Percentiles rank a stretch among this genome's conserved stretches.
Evolutionary conservation across 2,797 vertebrate species (phyloP).

Genomic region (Mastacembelus armatus): DNA sequence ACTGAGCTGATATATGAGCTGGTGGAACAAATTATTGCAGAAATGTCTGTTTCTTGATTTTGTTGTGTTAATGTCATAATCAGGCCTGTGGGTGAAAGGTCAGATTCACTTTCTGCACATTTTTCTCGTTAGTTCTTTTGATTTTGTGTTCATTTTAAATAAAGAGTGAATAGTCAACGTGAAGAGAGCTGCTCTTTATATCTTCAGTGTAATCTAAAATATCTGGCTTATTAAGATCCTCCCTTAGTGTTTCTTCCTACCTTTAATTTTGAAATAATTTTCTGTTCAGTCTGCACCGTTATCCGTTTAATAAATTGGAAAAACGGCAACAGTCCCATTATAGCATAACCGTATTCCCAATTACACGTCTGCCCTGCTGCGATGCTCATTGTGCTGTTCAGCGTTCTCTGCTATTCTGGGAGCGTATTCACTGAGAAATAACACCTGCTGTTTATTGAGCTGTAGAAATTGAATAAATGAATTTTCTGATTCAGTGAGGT

Average conservation of each 20-base stretch:
- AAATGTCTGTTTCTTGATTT: conserved; percentile 10
- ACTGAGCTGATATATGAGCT: neutral
- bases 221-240: neutral
- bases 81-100: neutral
- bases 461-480: conserved; percentile 45
- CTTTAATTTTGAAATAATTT: neutral
- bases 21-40: neutral
- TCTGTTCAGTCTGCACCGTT: neutral
- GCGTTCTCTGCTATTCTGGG: conserved; percentile 2
- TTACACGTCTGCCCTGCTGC: conserved; percentile 12
- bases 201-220: neutral
- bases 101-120: neutral
- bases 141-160: neutral
- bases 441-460: conserved; percentile 45
- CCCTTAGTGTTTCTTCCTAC: neutral
- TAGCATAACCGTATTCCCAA: conserved; percentile 29
- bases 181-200: too few relatives aligned
- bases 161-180: too few relatives aligned
- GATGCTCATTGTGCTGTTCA: conserved; percentile 18
- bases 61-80: neutral
- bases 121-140: neutral
- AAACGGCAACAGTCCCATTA: conserved; percentile 40
- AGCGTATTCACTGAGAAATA: conserved; percentile 1
- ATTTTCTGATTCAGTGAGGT: conserved; percentile 66
- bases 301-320: conserved; percentile 20